A percentile compares a stretch with the other conserved stretches of the same genome.
Evolutionary conservation across 2,113 vertebrate species (phyloP).

Genomic region (Microcebus ravelobensis): DNA sequence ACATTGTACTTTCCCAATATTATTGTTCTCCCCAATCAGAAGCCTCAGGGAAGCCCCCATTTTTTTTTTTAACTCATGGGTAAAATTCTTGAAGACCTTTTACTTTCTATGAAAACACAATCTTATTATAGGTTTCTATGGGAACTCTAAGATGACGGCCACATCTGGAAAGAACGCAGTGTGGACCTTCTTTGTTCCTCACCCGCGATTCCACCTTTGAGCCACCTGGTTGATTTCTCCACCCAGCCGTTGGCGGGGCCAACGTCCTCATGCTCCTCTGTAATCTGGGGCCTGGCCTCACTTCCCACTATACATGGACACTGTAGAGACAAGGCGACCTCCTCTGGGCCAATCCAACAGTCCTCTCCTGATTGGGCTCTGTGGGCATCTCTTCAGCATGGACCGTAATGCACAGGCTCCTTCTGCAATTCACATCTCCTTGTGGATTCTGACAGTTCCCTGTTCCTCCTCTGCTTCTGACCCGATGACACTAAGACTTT

Average conservation of each 20-base stretch:
- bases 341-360: neutral
- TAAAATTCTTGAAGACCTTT: neutral
- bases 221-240: neutral
- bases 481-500: neutral
- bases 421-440: neutral
- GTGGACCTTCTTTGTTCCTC: too few species aligned
- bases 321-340: neutral
- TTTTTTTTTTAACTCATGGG: neutral
- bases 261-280: rapidly evolving
- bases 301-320: neutral
- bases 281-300: neutral
- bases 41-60: neutral
- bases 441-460: neutral
- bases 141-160: neutral
- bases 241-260: rapidly evolving
- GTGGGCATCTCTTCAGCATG: neutral
- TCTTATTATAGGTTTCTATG: neutral
- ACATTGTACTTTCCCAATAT: neutral
- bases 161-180: neutral
- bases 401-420: neutral
- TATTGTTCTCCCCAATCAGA: neutral
- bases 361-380: neutral
- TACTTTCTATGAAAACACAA: neutral
- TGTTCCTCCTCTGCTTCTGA: neutral
- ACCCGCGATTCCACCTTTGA: rapidly evolving